Percentiles rank a stretch among this genome's conserved stretches.
Conservation (phyloP, 1,140 invertebrate species). For the Drosophila micromelanica region DNA sequence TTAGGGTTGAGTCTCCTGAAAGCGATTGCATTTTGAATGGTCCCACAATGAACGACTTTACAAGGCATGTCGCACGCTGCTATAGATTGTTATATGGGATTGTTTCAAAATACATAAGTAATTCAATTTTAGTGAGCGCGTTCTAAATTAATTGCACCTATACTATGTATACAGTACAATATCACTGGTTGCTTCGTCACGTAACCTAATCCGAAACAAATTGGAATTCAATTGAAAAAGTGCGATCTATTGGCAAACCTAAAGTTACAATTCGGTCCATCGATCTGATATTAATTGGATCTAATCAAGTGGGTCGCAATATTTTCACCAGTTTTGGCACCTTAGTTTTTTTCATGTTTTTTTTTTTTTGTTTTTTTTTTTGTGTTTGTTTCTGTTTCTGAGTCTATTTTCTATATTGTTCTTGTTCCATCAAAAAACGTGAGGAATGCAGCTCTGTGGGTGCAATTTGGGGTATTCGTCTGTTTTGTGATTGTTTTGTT, state of each 20-base stretch:
- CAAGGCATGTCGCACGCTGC: conserved; percentile 60
- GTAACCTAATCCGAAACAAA: conserved; percentile 81
- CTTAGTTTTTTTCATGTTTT: conserved; percentile 44
- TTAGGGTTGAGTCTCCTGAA: conserved; percentile 78
- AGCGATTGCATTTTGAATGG: conserved; percentile 51
- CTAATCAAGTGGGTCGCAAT: conserved; percentile 43
- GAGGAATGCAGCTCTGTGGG: conserved; percentile 58
- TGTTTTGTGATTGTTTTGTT: conserved; percentile 76
- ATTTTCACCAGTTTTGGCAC: conserved; percentile 62
- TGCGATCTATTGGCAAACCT: conserved; percentile 51
- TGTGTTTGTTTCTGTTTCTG: conserved; percentile 40
- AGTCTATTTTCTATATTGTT: conserved; percentile 48
- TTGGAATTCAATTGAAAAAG: conserved; percentile 72
- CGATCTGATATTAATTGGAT: conserved; percentile 28
- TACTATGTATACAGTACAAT: conserved; percentile 85
- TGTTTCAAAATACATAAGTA: conserved; percentile 51
- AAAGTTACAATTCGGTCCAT: conserved; percentile 39
- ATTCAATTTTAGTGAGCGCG: conserved; percentile 77
- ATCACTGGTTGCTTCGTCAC: conserved; percentile 84
- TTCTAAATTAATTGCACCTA: conserved; percentile 85
- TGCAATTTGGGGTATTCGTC: conserved; percentile 62
- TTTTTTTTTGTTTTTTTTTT: conserved; percentile 24
- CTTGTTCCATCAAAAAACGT: conserved; percentile 51
- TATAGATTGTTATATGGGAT: conserved; percentile 23
- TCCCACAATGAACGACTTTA: conserved; percentile 75